phyloP scores from a whole-genome alignment of 2,797 vertebrate genomes.

The Lagothrix lagotricha region DNA sequence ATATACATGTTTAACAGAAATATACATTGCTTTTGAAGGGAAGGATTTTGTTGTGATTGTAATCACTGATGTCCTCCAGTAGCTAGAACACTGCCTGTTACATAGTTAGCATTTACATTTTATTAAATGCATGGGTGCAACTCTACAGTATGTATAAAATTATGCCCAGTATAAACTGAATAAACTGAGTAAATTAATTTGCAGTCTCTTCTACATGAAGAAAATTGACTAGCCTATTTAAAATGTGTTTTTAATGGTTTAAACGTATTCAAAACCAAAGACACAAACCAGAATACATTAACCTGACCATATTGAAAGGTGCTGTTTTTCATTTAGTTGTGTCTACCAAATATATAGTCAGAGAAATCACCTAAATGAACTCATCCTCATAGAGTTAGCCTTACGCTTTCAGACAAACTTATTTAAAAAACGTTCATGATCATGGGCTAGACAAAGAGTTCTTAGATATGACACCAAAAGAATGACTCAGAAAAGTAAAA shows the following conservation, averaged over 20 bases:
- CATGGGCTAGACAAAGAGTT: background rate
- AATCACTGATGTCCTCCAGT: background rate
- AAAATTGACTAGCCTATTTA: background rate
- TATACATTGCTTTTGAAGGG: background rate
- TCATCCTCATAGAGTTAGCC: background rate
- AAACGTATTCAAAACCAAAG: constrained; percentile 39
- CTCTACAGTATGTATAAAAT: background rate
- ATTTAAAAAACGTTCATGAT: background rate
- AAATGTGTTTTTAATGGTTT: constrained; percentile 40
- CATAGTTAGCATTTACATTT: background rate
- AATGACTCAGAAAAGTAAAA: background rate
- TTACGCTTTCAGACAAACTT: background rate
- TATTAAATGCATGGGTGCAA: background rate
- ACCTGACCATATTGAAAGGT: constrained; percentile 16
- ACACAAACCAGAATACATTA: constrained; percentile 41
- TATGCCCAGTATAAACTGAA: background rate
- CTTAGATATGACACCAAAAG: background rate
- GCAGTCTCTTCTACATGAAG: background rate
- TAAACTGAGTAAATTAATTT: constrained; percentile 16
- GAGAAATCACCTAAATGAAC: background rate
- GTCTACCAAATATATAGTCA: constrained; percentile 3
- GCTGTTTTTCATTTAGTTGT: background rate
- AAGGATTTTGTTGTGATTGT: constrained; percentile 19
- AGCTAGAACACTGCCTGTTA: background rate
- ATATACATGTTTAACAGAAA: background rate